phyloP scores from a whole-genome alignment of 2,113 vertebrate species.

The Speoplatyrhinus poulsoni region DNA sequence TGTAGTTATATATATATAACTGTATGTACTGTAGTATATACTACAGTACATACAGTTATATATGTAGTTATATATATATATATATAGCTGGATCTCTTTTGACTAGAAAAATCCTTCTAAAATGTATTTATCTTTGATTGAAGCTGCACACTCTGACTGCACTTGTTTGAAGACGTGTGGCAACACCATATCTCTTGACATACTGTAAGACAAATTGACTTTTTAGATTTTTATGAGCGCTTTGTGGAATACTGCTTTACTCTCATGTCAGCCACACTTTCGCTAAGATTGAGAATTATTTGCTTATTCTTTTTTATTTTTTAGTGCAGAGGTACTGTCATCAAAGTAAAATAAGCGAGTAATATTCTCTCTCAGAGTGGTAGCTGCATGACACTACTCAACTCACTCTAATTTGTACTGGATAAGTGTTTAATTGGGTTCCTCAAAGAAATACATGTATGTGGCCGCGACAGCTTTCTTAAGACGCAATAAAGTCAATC shows the following conservation, averaged over 20 bases:
- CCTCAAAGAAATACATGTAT: not conserved
- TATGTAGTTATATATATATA: too few relatives aligned
- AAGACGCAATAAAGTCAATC: conserved; percentile 1
- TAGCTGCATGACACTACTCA: not conserved
- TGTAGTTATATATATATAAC: not conserved
- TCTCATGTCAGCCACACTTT: too few relatives aligned
- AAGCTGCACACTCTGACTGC: not conserved
- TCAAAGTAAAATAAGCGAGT: not conserved
- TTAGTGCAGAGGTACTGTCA: not conserved
- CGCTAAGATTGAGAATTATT: too few relatives aligned
- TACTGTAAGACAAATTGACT: too few relatives aligned
- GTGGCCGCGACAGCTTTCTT: not conserved
- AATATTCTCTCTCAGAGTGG: not conserved
- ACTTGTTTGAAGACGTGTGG: too few relatives aligned
- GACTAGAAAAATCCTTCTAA: not conserved
- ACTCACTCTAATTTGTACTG: not conserved
- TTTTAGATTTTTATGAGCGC: too few relatives aligned
- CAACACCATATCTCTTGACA: too few relatives aligned
- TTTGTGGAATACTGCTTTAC: too few relatives aligned
- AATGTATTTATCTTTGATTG: not conserved
- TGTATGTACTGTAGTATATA: not conserved
- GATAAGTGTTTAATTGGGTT: conserved; percentile 19
- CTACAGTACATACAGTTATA: not conserved
- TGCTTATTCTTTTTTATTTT: too few relatives aligned
- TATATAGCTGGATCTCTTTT: not conserved